Conservation (phyloP, 2,113 vertebrate species). For the Thermophis baileyi region DNA sequence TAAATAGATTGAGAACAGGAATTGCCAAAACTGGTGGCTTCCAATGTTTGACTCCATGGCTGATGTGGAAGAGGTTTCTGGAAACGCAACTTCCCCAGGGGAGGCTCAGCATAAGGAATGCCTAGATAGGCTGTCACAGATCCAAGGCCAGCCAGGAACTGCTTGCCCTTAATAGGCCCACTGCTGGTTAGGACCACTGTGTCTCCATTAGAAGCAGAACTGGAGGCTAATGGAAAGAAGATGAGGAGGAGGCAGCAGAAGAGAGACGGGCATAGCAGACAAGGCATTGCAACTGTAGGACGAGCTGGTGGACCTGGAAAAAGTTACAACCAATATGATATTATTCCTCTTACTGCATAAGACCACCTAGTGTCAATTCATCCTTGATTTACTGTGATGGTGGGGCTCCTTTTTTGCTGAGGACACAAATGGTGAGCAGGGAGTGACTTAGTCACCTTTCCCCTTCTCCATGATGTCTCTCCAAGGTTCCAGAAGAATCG, state of each 20-base stretch:
- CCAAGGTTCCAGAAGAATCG: not conserved
- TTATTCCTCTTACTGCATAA: not conserved
- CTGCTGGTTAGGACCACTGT: slow-evolving; percentile 58
- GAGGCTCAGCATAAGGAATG: too few relatives aligned
- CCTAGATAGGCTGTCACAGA: too few relatives aligned
- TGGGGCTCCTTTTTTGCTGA: not conserved
- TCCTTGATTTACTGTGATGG: not conserved
- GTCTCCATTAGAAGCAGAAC: slow-evolving; percentile 30
- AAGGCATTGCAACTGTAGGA: not conserved
- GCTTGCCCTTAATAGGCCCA: slow-evolving; percentile 66
- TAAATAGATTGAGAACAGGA: slow-evolving; percentile 16
- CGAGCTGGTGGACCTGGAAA: not conserved
- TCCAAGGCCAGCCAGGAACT: too few relatives aligned
- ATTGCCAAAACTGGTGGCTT: slow-evolving; percentile 30
- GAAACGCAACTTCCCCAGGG: too few relatives aligned
- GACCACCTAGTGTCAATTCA: not conserved
- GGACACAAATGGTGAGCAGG: not conserved
- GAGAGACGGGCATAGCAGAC: not conserved
- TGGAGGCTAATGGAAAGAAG: not conserved
- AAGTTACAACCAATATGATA: not conserved
- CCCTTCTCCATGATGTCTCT: not conserved
- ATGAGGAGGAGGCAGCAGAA: not conserved
- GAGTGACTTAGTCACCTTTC: not conserved
- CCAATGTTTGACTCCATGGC: slow-evolving; percentile 37
- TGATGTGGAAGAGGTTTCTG: slow-evolving; percentile 4